Conservation (phyloP, 2,888 invertebrate species). For the Acanthacorydalis orientalis region DNA sequence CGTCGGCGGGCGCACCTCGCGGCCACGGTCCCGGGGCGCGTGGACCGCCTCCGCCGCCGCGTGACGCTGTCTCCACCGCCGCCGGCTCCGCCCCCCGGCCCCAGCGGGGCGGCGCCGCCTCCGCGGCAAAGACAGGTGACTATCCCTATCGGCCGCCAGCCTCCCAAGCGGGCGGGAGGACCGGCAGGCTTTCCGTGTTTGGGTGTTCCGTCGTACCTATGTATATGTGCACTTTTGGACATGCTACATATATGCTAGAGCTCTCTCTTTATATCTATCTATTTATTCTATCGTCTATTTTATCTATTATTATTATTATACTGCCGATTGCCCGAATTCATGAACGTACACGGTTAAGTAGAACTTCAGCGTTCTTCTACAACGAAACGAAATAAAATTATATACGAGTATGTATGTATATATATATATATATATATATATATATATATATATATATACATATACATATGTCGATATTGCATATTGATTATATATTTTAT, state of each 20-base stretch:
- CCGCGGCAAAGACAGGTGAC: constrained; percentile 20
- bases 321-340: constrained; percentile 1
- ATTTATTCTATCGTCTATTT: not conserved
- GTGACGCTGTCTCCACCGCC: constrained; percentile 41
- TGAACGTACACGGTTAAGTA: constrained; percentile 1
- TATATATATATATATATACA: no score
- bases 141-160: constrained; percentile 17
- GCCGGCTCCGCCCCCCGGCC: constrained; percentile 10
- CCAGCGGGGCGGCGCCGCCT: not conserved
- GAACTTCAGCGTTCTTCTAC: no score
- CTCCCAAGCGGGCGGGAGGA: not conserved
- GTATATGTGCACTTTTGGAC: not conserved
- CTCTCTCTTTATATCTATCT: not conserved
- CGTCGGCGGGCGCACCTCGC: constrained; percentile 16
- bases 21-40: constrained; percentile 61
- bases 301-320: no score
- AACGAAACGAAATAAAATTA: not conserved
- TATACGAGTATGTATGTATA: no score
- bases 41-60: constrained; percentile 74
- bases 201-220: not conserved
- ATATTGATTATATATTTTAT: no score
- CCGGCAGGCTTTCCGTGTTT: not conserved
- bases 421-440: no score
- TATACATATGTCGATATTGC: not conserved
- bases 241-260: not conserved